Percentiles rank a stretch among this genome's conserved stretches.
These are phyloP conservation scores for Azemiops feae DNA, from an alignment of 2,113 vertebrate species.

Conservation along the genomic window DNA sequence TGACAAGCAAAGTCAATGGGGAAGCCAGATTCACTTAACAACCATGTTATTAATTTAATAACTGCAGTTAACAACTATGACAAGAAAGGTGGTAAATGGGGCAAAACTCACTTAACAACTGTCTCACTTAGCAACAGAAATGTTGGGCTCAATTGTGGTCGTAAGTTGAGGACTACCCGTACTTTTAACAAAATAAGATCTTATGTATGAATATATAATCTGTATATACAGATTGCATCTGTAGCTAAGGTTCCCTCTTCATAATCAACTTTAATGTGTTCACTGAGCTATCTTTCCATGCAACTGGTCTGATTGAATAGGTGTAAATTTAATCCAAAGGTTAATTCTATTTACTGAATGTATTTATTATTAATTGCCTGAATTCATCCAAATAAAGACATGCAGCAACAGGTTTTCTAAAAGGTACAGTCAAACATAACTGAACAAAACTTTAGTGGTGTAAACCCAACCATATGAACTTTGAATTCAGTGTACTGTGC, in stretches of 20 bases:
- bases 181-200: background rate
- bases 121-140: background rate
- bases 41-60: no score
- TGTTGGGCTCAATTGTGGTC: background rate
- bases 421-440: background rate
- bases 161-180: background rate
- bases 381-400: background rate
- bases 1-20: no score
- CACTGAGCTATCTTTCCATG: background rate
- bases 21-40: no score
- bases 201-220: background rate
- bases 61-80: background rate
- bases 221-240: background rate
- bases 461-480: background rate
- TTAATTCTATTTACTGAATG: background rate
- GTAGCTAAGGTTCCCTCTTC: background rate
- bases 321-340: background rate
- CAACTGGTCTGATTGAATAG: background rate
- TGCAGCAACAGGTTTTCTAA: background rate
- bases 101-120: background rate
- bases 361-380: background rate
- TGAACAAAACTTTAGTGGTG: background rate
- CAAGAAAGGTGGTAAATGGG: background rate
- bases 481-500: background rate
- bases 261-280: background rate